phyloP scores from a whole-genome alignment of 1,140 invertebrate genomes.

The Bombus superbus region DNA sequence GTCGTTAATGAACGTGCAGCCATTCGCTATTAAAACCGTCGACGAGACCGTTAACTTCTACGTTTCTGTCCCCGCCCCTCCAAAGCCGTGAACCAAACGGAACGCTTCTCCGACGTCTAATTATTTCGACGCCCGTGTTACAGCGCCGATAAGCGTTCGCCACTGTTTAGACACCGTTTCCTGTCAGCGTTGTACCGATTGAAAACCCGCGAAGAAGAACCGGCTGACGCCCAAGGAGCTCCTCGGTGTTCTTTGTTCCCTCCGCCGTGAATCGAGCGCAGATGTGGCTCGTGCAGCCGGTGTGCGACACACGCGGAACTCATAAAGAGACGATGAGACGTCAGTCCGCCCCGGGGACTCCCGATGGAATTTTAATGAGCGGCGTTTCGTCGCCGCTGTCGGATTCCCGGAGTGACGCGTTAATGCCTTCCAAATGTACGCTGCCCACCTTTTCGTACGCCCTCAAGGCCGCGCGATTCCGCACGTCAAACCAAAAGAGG shows the following conservation, averaged over 20 bases:
- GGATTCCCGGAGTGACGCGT: conserved; percentile 65
- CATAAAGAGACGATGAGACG: conserved; percentile 63
- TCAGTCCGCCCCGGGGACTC: conserved; percentile 29
- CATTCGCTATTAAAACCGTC: conserved; percentile 24
- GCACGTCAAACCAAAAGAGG: background rate
- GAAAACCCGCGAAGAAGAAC: background rate
- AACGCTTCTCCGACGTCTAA: conserved; percentile 29
- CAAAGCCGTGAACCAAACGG: background rate
- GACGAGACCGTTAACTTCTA: conserved; percentile 2
- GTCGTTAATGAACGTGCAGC: conserved; percentile 29
- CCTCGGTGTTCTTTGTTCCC: conserved; percentile 32
- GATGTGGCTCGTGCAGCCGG: conserved; percentile 45
- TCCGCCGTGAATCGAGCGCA: conserved; percentile 11
- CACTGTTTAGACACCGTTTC: conserved; percentile 54
- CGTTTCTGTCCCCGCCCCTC: no score
- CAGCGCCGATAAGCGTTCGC: conserved; percentile 20
- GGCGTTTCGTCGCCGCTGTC: conserved; percentile 67
- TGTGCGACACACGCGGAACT: conserved; percentile 66
- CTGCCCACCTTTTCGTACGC: conserved; percentile 40
- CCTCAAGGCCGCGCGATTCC: conserved; percentile 11
- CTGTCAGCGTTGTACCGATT: conserved; percentile 11
- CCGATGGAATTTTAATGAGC: conserved; percentile 75
- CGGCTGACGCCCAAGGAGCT: background rate
- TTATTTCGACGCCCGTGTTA: conserved; percentile 41
- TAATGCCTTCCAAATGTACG: conserved; percentile 71